Base-by-base conservation (phyloP, 2,797 vertebrate genomes). In the Pagetopsis macropterus region DNA sequence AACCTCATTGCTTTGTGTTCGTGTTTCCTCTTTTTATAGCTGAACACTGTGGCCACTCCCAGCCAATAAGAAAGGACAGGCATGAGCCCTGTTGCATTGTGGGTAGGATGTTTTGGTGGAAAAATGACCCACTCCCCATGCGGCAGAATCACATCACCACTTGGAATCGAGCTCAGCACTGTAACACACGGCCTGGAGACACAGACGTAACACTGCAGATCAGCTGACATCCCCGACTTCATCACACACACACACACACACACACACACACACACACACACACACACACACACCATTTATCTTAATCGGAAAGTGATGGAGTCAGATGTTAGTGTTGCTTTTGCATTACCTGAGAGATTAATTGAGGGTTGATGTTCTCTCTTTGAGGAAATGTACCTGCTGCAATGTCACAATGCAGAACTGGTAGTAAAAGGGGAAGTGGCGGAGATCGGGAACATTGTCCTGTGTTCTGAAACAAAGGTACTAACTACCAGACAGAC, bases 31-130 rank as follows among this genome's bases (percentile, higher is more conserved):
- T 68, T 64, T 82, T 62, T 82, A 19, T 88, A 93, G 93, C 89
- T 94, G 88, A 93, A 89, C 83, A 86, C 84, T 84, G 87, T 87
- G 90, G 84, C 83, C 83, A 21, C 85, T 78, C 77, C 90, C 78
- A 79, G 75, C 83, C 87, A 63, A 74, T 83, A 75, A 80, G 60
- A 81, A 74, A 78, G 76, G 85, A 88, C 86, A 69, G 81, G 82
- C 80, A 73, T 76, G 81, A 52, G 41, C 68, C 79, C 65, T 64
- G 79, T 72, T 88, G 82, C 80, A 81, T 86, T 81, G 43, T 79
- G 83, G 88, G 78, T 83, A 71, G 72, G 85, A 70, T 52, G 61
- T 70, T 81, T 84, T 78, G 45, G 69, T 75, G 73, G 48, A 71
- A 75, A 78, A 43, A 70, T 48, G 70, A 81, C 72, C 63, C 63